A percentile compares a stretch with the other conserved stretches of the same genome.
These are phyloP conservation scores for Eledona agricola DNA, from an alignment of 2,888 invertebrate genomes.

Conservation along the genomic window DNA sequence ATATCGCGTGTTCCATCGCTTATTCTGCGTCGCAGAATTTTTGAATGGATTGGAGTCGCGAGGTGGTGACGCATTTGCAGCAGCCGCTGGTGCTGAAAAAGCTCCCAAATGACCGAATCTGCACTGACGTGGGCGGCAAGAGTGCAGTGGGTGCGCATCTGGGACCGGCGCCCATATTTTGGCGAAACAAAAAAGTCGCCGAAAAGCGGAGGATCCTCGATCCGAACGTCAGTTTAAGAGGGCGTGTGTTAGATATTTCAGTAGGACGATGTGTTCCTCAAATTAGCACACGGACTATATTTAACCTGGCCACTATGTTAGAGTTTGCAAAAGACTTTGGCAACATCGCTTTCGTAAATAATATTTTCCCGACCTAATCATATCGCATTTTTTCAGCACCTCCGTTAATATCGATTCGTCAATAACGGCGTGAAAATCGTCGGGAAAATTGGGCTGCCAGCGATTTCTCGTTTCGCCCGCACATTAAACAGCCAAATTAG, in stretches of 20 bases:
- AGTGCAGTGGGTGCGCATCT: conserved; percentile 21
- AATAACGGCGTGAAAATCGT: neutral
- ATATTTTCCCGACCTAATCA: conserved; percentile 45
- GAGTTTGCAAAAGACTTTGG: conserved; percentile 49
- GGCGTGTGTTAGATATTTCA: conserved; percentile 50
- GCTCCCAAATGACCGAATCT: neutral
- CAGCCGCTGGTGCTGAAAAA: neutral
- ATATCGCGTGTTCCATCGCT: no score
- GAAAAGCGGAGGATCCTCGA: conserved; percentile 28
- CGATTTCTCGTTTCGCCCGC: conserved; percentile 5
- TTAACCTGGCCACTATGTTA: conserved; percentile 50
- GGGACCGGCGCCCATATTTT: conserved; percentile 31
- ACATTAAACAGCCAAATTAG: conserved; percentile 9
- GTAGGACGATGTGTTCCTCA: conserved; percentile 50
- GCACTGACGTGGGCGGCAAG: conserved; percentile 13
- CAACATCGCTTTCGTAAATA: conserved; percentile 47
- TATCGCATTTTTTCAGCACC: conserved; percentile 35
- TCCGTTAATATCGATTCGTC: conserved; percentile 21
- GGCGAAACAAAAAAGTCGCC: conserved; percentile 13
- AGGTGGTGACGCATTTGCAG: no score
- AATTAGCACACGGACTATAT: conserved; percentile 51
- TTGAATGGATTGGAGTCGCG: no score
- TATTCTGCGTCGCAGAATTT: no score
- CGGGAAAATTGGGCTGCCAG: neutral
- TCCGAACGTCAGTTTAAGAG: conserved; percentile 42